Conservation (phyloP, 1,140 invertebrate genomes). For the Cyclargus thomasi region DNA sequence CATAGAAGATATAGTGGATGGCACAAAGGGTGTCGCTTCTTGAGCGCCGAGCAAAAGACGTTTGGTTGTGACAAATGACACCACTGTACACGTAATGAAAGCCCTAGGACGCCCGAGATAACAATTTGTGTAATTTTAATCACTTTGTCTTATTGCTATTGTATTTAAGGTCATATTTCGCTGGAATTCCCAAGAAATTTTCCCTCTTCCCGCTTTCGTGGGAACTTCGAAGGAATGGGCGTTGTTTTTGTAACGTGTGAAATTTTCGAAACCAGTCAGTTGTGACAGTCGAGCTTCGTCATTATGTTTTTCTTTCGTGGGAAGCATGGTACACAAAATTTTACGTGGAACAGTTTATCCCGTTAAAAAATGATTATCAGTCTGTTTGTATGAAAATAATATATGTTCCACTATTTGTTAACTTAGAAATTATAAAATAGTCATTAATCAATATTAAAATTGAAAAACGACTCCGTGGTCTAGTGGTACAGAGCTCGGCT, state of each 20-base stretch:
- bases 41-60: constrained; percentile 52
- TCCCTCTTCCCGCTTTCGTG: not conserved
- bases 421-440: too few relatives aligned
- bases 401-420: too few relatives aligned
- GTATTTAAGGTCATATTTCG: not conserved
- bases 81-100: constrained; percentile 26
- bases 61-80: constrained; percentile 42
- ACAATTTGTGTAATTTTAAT: constrained; percentile 19
- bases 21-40: constrained; percentile 42
- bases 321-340: not conserved
- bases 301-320: constrained; percentile 1
- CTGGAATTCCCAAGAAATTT: not conserved
- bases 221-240: not conserved
- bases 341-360: not conserved
- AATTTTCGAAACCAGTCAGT: constrained; percentile 1
- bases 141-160: constrained; percentile 10
- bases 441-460: too few relatives aligned
- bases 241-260: not conserved
- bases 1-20: constrained; percentile 41
- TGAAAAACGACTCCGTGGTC: too few relatives aligned
- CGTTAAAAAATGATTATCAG: not conserved
- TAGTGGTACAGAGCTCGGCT: too few relatives aligned
- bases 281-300: not conserved
- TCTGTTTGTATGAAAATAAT: too few relatives aligned
- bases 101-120: constrained; percentile 16